Evolutionary conservation across 2,797 vertebrate species (phyloP), one percentile per base, ranked within the genome.

Genomic region (Artibeus lituratus): DNA sequence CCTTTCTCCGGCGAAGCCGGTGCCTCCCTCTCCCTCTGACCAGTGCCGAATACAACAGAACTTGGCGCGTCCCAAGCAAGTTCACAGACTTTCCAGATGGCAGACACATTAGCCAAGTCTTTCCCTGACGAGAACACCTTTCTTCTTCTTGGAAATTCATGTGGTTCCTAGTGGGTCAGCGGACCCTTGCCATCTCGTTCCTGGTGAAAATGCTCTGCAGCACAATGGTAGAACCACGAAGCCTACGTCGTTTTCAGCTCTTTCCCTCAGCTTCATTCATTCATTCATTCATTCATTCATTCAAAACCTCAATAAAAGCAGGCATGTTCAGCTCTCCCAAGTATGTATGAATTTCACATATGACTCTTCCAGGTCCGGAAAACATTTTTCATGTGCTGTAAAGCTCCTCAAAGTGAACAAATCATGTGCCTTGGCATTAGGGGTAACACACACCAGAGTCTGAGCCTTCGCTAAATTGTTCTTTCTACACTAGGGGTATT

Each of bases 41-140:
- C 1, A 73, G 69, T 2, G 62, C 59, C 19, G 22, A 32, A 80
- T 5, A 47, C 22, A 81, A 76, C 29, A 19, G 82, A 47, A 55
- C 92, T 62, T 44, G 87, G 94, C 92, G 22, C 3, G 11, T 29
- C 87, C 69, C 14, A 9, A 24, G 74, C 26, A 67, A 77, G 69
- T 72, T 51, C 91, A 91, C 57, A 57, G 89, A 76, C 76, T 77
- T 84, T 83, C 47, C 92, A 96, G 92, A 90, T 70, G 92, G 92
- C 80, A 91, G 92, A 90, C 65, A 10, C 37, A 65, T 92, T 21
- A 87, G 70, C 87, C 18, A 32, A 86, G 78, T 42, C 76, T 62
- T 89, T 92, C 88, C 83, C 86, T 72, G 55, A 80, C 85, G 21
- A 87, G 89, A 83, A 90, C 42, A 49, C 80, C 55, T 74, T 87